Evolutionary conservation across 2,888 invertebrate genomes (phyloP).

Genomic region (Beris chalybata): DNA sequence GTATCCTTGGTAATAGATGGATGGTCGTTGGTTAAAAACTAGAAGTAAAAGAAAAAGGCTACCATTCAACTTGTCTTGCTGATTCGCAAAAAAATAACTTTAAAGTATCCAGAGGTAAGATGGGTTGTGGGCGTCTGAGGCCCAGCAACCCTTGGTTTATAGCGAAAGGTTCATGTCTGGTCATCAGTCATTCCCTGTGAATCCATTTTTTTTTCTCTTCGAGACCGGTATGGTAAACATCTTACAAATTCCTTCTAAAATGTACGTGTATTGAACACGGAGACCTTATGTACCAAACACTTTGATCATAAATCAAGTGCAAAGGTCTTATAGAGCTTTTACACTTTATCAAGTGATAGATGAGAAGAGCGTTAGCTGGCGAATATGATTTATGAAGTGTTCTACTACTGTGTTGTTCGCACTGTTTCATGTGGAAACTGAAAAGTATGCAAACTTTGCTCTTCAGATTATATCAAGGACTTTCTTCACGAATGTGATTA

Average conservation of each 20-base stretch:
- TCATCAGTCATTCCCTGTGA: too few species aligned
- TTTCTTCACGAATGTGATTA: conserved; percentile 27
- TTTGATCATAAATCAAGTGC: conserved; percentile 29
- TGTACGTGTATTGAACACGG: conserved; percentile 20
- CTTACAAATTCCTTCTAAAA: conserved; percentile 24
- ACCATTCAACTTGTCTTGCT: too few species aligned
- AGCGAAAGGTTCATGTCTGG: too few species aligned
- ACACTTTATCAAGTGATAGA: conserved; percentile 31
- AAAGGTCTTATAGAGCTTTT: conserved; percentile 24
- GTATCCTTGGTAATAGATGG: too few species aligned
- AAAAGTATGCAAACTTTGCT: conserved; percentile 26
- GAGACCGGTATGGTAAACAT: conserved; percentile 13
- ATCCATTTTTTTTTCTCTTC: too few species aligned
- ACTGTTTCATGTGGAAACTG: conserved; percentile 14
- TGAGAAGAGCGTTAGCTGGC: conserved; percentile 21
- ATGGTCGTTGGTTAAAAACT: too few species aligned
- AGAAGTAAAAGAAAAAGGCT: too few species aligned
- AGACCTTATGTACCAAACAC: conserved; percentile 5
- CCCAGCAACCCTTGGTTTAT: too few species aligned
- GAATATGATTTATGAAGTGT: conserved; percentile 31
- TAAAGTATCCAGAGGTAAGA: too few species aligned
- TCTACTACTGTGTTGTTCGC: conserved; percentile 1
- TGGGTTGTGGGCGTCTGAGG: too few species aligned
- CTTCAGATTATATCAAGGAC: conserved; percentile 25
- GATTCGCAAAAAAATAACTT: too few species aligned